Conservation (phyloP, 2,888 invertebrate genomes). For the Iphiclides podalirius region DNA sequence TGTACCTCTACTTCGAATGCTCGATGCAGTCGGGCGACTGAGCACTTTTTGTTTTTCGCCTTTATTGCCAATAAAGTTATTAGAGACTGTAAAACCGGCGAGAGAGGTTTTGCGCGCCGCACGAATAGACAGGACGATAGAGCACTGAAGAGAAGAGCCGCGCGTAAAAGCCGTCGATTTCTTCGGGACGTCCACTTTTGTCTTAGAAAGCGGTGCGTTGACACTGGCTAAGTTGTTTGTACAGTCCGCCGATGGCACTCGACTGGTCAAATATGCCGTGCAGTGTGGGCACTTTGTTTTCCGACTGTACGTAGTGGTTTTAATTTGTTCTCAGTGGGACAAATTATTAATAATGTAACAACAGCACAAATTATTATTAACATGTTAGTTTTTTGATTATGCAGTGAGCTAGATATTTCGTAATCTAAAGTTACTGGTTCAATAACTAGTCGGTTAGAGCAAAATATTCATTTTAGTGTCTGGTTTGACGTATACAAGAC, state of each 20-base stretch:
- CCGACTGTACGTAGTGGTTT: too few relatives aligned
- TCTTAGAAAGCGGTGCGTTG: slow-evolving; percentile 21
- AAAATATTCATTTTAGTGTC: too few relatives aligned
- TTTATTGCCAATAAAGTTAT: slow-evolving; percentile 19
- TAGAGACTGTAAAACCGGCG: slow-evolving; percentile 14
- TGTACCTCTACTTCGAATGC: too few relatives aligned
- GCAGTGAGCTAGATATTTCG: too few relatives aligned
- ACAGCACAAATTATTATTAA: too few relatives aligned
- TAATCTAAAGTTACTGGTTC: too few relatives aligned
- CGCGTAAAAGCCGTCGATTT: slow-evolving; percentile 18
- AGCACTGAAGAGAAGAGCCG: slow-evolving; percentile 11
- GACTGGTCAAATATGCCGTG: slow-evolving; percentile 36
- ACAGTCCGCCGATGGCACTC: slow-evolving; percentile 32
- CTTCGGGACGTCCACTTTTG: slow-evolving; percentile 8
- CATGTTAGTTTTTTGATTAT: too few relatives aligned
- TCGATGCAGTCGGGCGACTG: too few relatives aligned
- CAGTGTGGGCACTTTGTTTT: slow-evolving; percentile 23
- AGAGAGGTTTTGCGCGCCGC: slow-evolving; percentile 16
- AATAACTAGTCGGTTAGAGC: too few relatives aligned
- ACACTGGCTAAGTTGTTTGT: slow-evolving; percentile 33
- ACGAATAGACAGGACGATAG: slow-evolving; percentile 2
- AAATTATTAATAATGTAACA: too few relatives aligned
- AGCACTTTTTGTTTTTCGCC: slow-evolving; percentile 8
- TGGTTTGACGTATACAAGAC: too few relatives aligned
- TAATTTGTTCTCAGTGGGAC: too few relatives aligned